A percentile compares a stretch with the other conserved stretches of the same genome.
Evolutionary conservation across 2,888 invertebrate species (phyloP).

Genomic region (Diarsia rubi): DNA sequence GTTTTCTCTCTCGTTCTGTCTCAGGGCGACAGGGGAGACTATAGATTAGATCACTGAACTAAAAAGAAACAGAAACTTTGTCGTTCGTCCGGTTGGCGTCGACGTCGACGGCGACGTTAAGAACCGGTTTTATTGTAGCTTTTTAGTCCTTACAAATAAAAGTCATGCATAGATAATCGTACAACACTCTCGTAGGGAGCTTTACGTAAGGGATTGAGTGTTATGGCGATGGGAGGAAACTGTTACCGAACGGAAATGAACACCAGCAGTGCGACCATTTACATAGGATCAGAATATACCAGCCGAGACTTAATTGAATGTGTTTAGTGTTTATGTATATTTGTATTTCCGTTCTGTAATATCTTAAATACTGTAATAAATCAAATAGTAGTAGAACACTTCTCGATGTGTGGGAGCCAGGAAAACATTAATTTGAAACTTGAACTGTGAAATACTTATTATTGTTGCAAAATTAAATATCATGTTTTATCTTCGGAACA

Average conservation of each 20-base stretch:
- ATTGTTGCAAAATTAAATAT: slow-evolving; percentile 15
- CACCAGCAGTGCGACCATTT: slow-evolving; percentile 75
- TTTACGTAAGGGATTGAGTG: slow-evolving; percentile 77
- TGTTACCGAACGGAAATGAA: slow-evolving; percentile 88
- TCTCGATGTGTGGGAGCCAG: slow-evolving; percentile 18
- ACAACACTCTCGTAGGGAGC: slow-evolving; percentile 76
- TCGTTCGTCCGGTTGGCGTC: slow-evolving; percentile 80
- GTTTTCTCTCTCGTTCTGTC: slow-evolving; percentile 76
- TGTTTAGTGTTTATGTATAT: slow-evolving; percentile 24
- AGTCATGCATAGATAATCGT: slow-evolving; percentile 86
- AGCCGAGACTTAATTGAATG: slow-evolving; percentile 51
- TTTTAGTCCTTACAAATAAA: slow-evolving; percentile 85
- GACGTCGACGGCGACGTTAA: slow-evolving; percentile 63
- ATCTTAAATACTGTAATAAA: slow-evolving; percentile 54
- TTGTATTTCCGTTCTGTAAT: slow-evolving; percentile 37
- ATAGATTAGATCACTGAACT: slow-evolving; percentile 87
- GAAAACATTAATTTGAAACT: slow-evolving; percentile 35
- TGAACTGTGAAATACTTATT: not conserved
- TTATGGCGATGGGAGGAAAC: slow-evolving; percentile 82
- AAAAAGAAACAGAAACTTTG: slow-evolving; percentile 86
- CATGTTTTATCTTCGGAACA: slow-evolving; percentile 1
- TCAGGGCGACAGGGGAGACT: slow-evolving; percentile 72
- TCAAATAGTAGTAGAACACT: not conserved
- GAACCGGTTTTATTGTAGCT: slow-evolving; percentile 86
- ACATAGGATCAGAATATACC: slow-evolving; percentile 72